Evolutionary conservation across 2,113 vertebrate species (phyloP).

Genomic region (Rafetus swinhoei): DNA sequence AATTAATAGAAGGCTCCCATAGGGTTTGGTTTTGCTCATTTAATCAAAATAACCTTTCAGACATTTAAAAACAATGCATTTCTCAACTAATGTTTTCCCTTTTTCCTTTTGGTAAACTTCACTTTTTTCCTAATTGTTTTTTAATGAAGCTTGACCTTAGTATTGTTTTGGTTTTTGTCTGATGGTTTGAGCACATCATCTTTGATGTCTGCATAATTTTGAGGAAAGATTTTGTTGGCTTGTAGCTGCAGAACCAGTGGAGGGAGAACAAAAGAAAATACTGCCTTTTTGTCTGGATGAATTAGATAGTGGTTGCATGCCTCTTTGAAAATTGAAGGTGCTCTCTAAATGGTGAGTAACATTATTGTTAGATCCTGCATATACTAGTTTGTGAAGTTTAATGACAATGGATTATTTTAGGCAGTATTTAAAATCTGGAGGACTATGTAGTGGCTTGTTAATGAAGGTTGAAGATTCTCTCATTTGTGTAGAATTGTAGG

Average conservation of each 20-base stretch:
- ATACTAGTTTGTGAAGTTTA: not conserved
- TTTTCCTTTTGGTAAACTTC: slow-evolving; percentile 35
- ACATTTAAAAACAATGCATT: not conserved
- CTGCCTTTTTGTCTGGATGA: not conserved
- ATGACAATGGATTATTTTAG: not conserved
- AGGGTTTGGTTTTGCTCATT: not conserved
- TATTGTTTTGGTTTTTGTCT: slow-evolving; percentile 4
- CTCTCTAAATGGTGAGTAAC: not conserved
- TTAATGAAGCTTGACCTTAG: slow-evolving; percentile 44
- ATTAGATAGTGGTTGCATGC: not conserved
- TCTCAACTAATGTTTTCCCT: slow-evolving; percentile 20
- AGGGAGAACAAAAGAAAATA: slow-evolving; percentile 7
- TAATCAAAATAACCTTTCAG: slow-evolving; percentile 23
- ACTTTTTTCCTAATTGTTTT: slow-evolving; percentile 18
- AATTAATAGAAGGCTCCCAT: slow-evolving; percentile 22
- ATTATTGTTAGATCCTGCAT: not conserved
- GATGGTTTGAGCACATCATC: slow-evolving; percentile 31
- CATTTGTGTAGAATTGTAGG: not conserved
- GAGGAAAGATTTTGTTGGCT: slow-evolving; percentile 48
- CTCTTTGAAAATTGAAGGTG: not conserved
- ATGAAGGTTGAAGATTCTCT: not conserved
- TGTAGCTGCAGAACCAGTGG: slow-evolving; percentile 34
- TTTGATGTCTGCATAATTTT: slow-evolving; percentile 21
- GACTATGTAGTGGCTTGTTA: accelerated
- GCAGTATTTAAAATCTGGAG: not conserved